These are phyloP conservation scores for Prionailurus viverrinus DNA, from an alignment of 2,113 vertebrate species.

Conservation along the genomic window DNA sequence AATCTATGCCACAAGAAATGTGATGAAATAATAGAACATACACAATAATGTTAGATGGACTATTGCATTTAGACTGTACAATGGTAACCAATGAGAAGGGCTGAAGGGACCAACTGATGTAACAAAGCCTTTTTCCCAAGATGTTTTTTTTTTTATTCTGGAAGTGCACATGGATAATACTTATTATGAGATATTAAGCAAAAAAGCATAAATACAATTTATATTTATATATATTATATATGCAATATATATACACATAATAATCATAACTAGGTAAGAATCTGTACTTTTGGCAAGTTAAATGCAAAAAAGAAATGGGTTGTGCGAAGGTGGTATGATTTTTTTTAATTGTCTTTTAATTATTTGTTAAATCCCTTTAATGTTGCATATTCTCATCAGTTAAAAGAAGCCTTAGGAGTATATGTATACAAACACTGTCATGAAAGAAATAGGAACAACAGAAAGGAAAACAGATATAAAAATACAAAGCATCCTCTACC, in stretches of 20 bases:
- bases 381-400: not conserved
- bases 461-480: not conserved
- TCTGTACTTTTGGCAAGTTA: not conserved
- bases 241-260: not conserved
- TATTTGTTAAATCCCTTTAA: not conserved
- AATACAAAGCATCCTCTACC: not conserved
- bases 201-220: not conserved
- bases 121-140: not conserved
- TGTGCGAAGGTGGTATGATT: not conserved
- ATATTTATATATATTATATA: not conserved
- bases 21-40: slow-evolving; percentile 20
- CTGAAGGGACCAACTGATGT: not conserved
- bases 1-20: not conserved
- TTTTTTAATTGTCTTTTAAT: not conserved
- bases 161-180: not conserved
- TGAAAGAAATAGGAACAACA: not conserved
- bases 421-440: not conserved
- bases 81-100: not conserved
- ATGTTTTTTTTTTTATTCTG: not conserved
- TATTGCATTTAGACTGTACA: not conserved
- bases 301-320: not conserved
- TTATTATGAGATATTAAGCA: not conserved
- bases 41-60: not conserved
- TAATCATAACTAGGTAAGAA: not conserved
- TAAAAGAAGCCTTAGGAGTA: not conserved